Evolutionary conservation across 2,113 vertebrate species (phyloP).

Genomic region (Poeciliopsis turrubarensis): DNA sequence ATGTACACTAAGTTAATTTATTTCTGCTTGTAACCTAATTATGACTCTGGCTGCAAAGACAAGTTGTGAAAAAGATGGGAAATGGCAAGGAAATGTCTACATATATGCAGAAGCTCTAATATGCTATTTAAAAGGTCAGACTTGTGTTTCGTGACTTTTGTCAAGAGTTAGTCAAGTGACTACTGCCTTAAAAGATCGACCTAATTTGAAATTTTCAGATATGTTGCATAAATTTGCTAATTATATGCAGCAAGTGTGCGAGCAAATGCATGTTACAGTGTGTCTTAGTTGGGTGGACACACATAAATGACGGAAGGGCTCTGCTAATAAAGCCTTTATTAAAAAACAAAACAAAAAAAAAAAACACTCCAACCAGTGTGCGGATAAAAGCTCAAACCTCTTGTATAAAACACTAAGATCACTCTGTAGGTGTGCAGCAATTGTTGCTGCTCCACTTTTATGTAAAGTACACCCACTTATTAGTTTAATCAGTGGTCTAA

Average conservation of each 20-base stretch:
- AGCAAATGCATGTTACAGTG: background rate
- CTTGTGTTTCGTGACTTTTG: slow-evolving; percentile 42
- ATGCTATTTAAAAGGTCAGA: slow-evolving; percentile 59
- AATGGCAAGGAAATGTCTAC: slow-evolving; percentile 34
- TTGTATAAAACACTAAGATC: slow-evolving; percentile 36
- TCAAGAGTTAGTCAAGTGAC: slow-evolving; percentile 46
- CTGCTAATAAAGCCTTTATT: background rate
- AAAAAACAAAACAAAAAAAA: background rate
- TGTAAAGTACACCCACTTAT: slow-evolving; percentile 52
- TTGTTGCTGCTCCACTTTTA: slow-evolving; percentile 39
- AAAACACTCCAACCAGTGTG: background rate
- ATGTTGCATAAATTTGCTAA: background rate
- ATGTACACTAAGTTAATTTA: slow-evolving; percentile 31
- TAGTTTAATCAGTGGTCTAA: slow-evolving; percentile 48
- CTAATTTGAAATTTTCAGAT: slow-evolving; percentile 44
- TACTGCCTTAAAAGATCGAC: slow-evolving; percentile 39
- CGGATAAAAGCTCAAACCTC: background rate
- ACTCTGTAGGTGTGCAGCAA: slow-evolving; percentile 56
- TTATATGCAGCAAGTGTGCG: background rate
- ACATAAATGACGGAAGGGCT: background rate
- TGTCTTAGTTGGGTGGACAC: background rate
- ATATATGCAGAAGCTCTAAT: slow-evolving; percentile 35
- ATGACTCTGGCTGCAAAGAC: slow-evolving; percentile 38
- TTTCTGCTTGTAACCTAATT: slow-evolving; percentile 41
- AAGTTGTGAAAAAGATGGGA: slow-evolving; percentile 35